Evolutionary conservation across 2,888 invertebrate species (phyloP).

Genomic region (Halocaridina rubra): DNA sequence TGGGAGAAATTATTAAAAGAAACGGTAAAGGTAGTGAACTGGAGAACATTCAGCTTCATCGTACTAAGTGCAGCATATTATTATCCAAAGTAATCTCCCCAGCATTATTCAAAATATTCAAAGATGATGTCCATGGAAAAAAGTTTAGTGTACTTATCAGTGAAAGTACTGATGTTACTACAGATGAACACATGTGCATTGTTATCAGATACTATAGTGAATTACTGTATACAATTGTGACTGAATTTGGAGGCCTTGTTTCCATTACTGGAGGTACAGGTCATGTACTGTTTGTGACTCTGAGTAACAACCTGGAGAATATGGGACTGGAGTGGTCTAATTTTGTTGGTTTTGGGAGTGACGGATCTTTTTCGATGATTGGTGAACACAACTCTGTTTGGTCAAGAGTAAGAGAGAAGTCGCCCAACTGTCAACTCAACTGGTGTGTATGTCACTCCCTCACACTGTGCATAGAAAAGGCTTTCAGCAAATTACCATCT

Average conservation of each 20-base stretch:
- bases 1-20: constrained; percentile 7
- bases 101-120: too few species aligned
- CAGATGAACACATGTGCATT: constrained; percentile 3
- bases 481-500: neutral
- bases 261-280: too few species aligned
- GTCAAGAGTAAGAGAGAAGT: neutral
- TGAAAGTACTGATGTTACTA: neutral
- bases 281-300: constrained; percentile 2
- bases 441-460: neutral
- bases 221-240: too few species aligned
- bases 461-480: constrained; percentile 5
- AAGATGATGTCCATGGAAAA: too few species aligned
- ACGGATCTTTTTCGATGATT: neutral
- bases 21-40: constrained; percentile 22
- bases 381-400: neutral
- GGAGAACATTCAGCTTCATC: constrained; percentile 9
- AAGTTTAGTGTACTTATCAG: too few species aligned
- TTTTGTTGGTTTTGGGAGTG: constrained; percentile 17
- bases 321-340: constrained; percentile 12
- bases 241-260: too few species aligned
- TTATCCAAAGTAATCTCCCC: constrained; percentile 1
- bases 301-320: neutral
- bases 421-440: neutral
- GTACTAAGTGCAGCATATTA: constrained; percentile 9
- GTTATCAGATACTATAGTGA: too few species aligned